These are phyloP conservation scores for Epistrophella euchroma DNA, from an alignment of 2,888 invertebrate species.

Conservation along the genomic window DNA sequence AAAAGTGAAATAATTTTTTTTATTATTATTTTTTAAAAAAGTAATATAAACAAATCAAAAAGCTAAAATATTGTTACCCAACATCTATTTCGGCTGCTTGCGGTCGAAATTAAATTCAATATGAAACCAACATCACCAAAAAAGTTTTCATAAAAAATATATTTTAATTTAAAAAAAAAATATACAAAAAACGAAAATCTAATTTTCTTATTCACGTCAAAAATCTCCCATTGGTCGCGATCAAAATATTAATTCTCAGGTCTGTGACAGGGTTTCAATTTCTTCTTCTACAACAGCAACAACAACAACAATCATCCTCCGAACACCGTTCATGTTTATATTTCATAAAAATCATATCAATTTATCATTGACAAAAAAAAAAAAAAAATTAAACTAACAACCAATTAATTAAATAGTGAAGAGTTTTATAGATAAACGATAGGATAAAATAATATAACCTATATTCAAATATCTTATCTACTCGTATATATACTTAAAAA, in stretches of 20 bases:
- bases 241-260: constrained; percentile 1
- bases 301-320: background rate
- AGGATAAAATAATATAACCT: constrained; percentile 36
- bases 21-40: constrained; percentile 70
- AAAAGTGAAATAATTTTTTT: constrained; percentile 67
- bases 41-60: constrained; percentile 36
- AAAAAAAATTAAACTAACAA: background rate
- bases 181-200: constrained; percentile 42
- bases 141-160: constrained; percentile 73
- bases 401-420: constrained; percentile 7
- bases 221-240: constrained; percentile 27
- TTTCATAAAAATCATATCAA: constrained; percentile 28
- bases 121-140: constrained; percentile 39
- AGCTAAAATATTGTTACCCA: constrained; percentile 63
- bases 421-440: constrained; percentile 15
- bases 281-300: background rate
- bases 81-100: constrained; percentile 50
- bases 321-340: constrained; percentile 22
- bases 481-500: constrained; percentile 33
- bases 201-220: constrained; percentile 58
- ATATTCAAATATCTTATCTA: constrained; percentile 18
- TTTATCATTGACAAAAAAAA: background rate
- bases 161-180: constrained; percentile 59
- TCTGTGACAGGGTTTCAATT: constrained; percentile 14
- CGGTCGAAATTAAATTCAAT: constrained; percentile 53